Base-by-base conservation (phyloP, 2,888 invertebrate genomes). In the Julus scandinavius region DNA sequence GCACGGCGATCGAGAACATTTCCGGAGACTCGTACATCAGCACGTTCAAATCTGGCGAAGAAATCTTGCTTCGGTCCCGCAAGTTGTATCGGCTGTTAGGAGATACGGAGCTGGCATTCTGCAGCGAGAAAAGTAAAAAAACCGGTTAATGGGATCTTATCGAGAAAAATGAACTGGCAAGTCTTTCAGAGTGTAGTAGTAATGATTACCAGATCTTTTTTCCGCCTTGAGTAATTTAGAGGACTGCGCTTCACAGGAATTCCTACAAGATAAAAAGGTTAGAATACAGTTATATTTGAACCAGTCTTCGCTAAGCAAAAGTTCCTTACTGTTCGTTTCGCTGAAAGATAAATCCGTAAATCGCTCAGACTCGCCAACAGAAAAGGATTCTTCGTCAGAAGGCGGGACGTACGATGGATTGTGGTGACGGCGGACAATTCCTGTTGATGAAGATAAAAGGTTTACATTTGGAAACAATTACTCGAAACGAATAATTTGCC, bases 61-160 rank as follows among this genome's bases (percentile, higher is more conserved):
- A 58, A 17, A 58, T 13, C 29, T 9, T 17, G 17, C 9, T 87
- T n/a, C 87, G n/a, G 50, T 58, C 29, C 29, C 87, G 50, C 38
- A 87, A 38, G 29, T 87, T 87, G 58, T 87, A 87, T 49, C n/a
- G 41, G 41, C 85, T 20, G 85, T 40, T 85, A 9, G 85, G 85
- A 85, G 85, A 85, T 11, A 72, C 11, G 6, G 11, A 11, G 20
- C 11, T 72, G 20, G 29, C 0, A 9, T 29, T 20, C 72, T 72
- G 20, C 9, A 7, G 29, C 9, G 11, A 29, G 45, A 20, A 72
- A 63, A 63, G 13, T 54, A 3, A 29, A 1, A 0, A 29, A n/a
- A 17, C 1, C 6, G 58, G 58, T 58, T 58, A 58, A 58, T 11
- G 45, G 45, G 45, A 45, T 45, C 29, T 29, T 29, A 29, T 29